phyloP scores from a whole-genome alignment of 2,888 invertebrate genomes.

The Zelleria hepariella region DNA sequence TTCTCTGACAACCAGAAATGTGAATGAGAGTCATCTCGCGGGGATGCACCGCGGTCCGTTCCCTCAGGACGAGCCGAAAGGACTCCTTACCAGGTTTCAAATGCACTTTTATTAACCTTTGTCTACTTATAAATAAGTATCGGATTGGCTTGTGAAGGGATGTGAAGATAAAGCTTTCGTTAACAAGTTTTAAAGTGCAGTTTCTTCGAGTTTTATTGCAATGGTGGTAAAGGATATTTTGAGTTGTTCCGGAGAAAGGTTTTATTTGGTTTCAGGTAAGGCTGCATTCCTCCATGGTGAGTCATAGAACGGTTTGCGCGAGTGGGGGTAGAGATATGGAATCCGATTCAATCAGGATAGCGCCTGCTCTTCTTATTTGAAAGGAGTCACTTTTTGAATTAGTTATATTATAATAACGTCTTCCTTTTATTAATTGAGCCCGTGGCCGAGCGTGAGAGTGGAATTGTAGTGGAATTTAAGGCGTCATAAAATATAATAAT shows the following conservation, averaged over 20 bases:
- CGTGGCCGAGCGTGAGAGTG: not conserved
- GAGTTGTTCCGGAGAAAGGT: not conserved
- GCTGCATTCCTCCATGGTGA: constrained; percentile 1
- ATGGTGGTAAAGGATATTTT: not conserved
- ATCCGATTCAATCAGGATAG: constrained; percentile 4
- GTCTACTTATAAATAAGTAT: not conserved
- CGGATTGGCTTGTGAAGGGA: not conserved
- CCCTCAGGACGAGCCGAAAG: not conserved
- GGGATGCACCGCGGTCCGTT: not conserved
- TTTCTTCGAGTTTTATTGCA: not conserved
- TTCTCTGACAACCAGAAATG: not conserved
- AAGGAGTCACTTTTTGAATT: not conserved
- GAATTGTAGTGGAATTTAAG: not conserved
- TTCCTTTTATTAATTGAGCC: not conserved
- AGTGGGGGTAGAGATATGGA: not conserved
- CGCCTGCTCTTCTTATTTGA: not conserved
- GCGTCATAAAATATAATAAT: not conserved
- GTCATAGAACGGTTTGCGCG: not conserved
- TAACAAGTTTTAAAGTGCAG: not conserved
- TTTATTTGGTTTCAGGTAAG: not conserved
- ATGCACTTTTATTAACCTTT: not conserved
- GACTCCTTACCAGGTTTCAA: not conserved
- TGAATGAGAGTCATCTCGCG: not conserved
- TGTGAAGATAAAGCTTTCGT: not conserved
- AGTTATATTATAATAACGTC: not conserved